These are phyloP conservation scores for Drosophila siamana DNA, from an alignment of 2,888 invertebrate genomes.

Conservation along the genomic window DNA sequence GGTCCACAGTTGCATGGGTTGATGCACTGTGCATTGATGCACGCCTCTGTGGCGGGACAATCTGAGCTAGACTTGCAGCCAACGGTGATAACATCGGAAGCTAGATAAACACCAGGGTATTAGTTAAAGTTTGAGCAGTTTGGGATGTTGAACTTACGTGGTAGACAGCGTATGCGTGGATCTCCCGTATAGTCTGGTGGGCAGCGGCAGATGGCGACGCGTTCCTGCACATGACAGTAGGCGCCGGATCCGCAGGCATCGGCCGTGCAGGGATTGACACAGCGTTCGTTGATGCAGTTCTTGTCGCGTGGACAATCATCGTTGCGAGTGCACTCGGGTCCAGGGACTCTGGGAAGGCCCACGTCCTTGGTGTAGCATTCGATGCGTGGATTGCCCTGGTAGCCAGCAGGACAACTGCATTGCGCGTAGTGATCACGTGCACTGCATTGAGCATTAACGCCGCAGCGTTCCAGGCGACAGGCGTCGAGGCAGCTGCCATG, in stretches of 20 bases:
- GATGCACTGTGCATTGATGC: slow-evolving; percentile 92
- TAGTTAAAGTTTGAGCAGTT: background rate
- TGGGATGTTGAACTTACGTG: slow-evolving; percentile 88
- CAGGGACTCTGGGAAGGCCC: slow-evolving; percentile 71
- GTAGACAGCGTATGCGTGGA: slow-evolving; percentile 90
- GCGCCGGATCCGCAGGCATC: slow-evolving; percentile 92
- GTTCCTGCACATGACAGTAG: slow-evolving; percentile 92
- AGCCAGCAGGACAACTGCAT: slow-evolving; percentile 92
- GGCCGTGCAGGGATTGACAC: slow-evolving; percentile 91
- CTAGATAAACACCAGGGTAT: slow-evolving; percentile 79
- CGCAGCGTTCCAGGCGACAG: slow-evolving; percentile 92
- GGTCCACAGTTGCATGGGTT: slow-evolving; percentile 94
- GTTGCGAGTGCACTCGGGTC: slow-evolving; percentile 91
- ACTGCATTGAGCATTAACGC: slow-evolving; percentile 93
- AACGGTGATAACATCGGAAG: slow-evolving; percentile 87
- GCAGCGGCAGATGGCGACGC: slow-evolving; percentile 92
- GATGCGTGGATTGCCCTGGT: slow-evolving; percentile 91
- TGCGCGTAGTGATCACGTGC: slow-evolving; percentile 91
- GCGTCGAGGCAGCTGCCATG: slow-evolving; percentile 92
- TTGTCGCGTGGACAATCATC: slow-evolving; percentile 91
- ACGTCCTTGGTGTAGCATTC: slow-evolving; percentile 88
- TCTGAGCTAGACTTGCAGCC: slow-evolving; percentile 93
- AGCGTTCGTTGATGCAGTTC: slow-evolving; percentile 91
- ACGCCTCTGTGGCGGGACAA: slow-evolving; percentile 93
- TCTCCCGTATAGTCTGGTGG: slow-evolving; percentile 92